phyloP scores from a whole-genome alignment of 1,140 invertebrate species.

The Drosophila erecta region DNA sequence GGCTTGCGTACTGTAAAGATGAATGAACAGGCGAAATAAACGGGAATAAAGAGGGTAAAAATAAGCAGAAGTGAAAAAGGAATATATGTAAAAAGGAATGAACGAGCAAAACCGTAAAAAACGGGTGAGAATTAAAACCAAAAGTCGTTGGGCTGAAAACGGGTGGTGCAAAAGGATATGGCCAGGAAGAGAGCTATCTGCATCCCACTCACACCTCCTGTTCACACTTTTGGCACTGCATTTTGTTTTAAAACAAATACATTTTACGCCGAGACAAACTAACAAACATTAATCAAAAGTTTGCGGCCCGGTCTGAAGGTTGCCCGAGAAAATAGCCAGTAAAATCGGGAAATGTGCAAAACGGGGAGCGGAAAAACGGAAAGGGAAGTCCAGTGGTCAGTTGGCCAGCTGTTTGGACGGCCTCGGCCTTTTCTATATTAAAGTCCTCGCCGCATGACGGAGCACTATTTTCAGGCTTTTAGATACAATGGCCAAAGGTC shows the following conservation, averaged over 20 bases:
- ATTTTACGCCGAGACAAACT: conserved; percentile 70
- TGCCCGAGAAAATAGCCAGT: conserved; percentile 49
- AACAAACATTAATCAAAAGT: conserved; percentile 81
- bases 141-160: conserved; percentile 31
- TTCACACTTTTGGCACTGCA: conserved; percentile 53
- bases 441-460: conserved; percentile 47
- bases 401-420: conserved; percentile 36
- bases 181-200: conserved; percentile 32
- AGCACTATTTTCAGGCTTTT: conserved; percentile 50
- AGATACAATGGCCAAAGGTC: conserved; percentile 60
- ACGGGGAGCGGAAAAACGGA: not conserved
- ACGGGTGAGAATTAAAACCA: conserved; percentile 41
- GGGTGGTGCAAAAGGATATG: conserved; percentile 3
- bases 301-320: conserved; percentile 62
- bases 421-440: conserved; percentile 52
- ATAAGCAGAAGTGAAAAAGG: conserved; percentile 26
- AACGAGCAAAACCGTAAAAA: conserved; percentile 31
- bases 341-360: conserved; percentile 30
- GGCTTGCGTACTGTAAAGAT: conserved; percentile 66
- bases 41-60: conserved; percentile 18
- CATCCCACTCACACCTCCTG: conserved; percentile 31
- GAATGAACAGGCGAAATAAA: conserved; percentile 65
- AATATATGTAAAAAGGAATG: conserved; percentile 4
- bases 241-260: conserved; percentile 80
- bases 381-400: conserved; percentile 33